Percentiles rank a stretch among this genome's conserved stretches.
These are phyloP conservation scores for Arion vulgaris DNA, from an alignment of 1,140 invertebrate species.

Conservation along the genomic window DNA sequence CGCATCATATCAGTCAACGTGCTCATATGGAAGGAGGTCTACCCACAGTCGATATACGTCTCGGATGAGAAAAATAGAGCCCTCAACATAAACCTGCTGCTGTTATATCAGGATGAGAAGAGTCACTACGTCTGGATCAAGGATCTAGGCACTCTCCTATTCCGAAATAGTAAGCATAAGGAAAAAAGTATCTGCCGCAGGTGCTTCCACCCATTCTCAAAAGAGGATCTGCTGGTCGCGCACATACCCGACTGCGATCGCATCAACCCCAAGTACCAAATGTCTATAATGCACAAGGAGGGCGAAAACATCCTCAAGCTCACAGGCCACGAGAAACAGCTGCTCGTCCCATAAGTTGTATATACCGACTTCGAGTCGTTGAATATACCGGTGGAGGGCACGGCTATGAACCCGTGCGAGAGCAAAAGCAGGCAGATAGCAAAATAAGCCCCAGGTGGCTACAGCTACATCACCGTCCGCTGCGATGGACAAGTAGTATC, in stretches of 20 bases:
- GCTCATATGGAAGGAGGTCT: too few relatives aligned
- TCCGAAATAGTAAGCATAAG: not conserved
- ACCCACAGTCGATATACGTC: too few relatives aligned
- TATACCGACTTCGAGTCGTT: constrained; percentile 1
- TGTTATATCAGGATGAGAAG: not conserved
- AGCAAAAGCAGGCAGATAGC: not conserved
- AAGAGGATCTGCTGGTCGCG: not conserved
- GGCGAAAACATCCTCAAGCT: not conserved
- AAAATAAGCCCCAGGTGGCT: not conserved
- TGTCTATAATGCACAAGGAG: not conserved
- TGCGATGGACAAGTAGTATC: not conserved
- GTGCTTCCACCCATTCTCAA: not conserved
- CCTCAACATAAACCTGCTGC: too few relatives aligned
- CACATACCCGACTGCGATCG: not conserved
- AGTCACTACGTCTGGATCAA: constrained; percentile 3
- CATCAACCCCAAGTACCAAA: not conserved
- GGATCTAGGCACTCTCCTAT: not conserved
- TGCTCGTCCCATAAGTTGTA: not conserved
- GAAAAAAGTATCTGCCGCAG: not conserved
- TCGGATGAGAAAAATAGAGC: too few relatives aligned
- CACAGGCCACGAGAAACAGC: not conserved
- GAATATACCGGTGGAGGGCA: not conserved
- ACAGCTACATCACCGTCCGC: not conserved
- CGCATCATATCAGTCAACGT: too few relatives aligned
- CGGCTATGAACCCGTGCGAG: not conserved